These are phyloP conservation scores for Parotia lawesii DNA, from an alignment of 2,113 vertebrate species.

Conservation along the genomic window DNA sequence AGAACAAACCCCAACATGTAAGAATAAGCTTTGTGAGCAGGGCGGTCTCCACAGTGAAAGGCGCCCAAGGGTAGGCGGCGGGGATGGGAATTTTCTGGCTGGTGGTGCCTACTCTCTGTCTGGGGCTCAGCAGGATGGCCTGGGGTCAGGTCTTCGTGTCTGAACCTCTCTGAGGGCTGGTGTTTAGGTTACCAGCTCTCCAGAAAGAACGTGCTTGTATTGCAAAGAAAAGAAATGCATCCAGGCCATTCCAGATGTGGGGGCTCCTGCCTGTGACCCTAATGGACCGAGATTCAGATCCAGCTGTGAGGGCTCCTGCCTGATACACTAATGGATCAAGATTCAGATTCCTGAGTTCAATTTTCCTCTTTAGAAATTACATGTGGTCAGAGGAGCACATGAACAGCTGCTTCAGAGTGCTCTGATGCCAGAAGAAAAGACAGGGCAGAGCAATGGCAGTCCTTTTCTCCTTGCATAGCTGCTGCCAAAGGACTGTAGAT, in stretches of 20 bases:
- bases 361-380: neutral
- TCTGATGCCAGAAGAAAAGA: neutral
- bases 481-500: neutral
- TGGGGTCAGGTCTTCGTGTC: neutral
- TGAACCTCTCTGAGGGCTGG: neutral
- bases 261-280: neutral
- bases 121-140: neutral
- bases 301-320: neutral
- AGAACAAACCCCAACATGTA: neutral
- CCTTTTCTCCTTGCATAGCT: neutral
- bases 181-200: neutral
- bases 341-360: neutral
- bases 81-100: neutral
- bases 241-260: neutral
- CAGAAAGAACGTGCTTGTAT: neutral
- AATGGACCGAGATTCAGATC: neutral
- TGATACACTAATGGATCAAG: neutral
- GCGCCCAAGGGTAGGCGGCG: rapidly evolving
- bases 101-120: neutral
- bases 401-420: neutral
- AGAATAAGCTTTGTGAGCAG: conserved; percentile 26
- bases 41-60: neutral
- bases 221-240: neutral
- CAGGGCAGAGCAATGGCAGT: neutral
- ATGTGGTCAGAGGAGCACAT: neutral